Evolutionary conservation across 2,113 vertebrate genomes (phyloP), one percentile per base, ranked within the genome.

Genomic region (Nymphicus hollandicus): DNA sequence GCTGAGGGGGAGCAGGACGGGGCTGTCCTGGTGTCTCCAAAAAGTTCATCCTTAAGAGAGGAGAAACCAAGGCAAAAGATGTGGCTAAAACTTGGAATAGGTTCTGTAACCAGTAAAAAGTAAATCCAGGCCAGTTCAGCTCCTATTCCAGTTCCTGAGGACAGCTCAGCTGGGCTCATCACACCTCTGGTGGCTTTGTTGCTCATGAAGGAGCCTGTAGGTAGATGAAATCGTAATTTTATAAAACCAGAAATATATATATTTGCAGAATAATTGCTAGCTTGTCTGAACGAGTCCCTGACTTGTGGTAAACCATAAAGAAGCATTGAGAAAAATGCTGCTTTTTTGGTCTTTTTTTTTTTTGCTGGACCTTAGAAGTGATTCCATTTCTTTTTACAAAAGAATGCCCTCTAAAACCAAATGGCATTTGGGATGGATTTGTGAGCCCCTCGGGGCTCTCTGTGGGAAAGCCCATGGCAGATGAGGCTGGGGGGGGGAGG

Each of bases 191-290:
- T 78, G 93, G 94, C 92, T 92, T 78, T 60, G 81, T 78, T 91
- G 91, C 95, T 96, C 87, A 46, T 81, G 94, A 95, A 97, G 89
- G 94, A 96, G 94, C 81, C 93, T 90, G 87, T 92, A 93, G 91
- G 93, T 81, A 50, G 71, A 81, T 81, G 89, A 92, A 74, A 95
- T 37, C 64, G 69, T 96, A 92, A 92, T 96, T 95, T 97, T 92
- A 95, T 95, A 96, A 95, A 81, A 78, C 74, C 44, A 97, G 72
- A 96, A 89, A 84, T 84, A 86, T 89, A 94, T 95, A 91, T 95
- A 95, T 96, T 93, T 97, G 94, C 95, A 97, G 83, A 95, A 43
- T 88, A 88, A 86, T 70, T 83, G 78, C 72, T 93, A 92, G 76
- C 4, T n/a, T 82, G 52, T 85, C 91, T 92, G 77, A 95, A 77